These are phyloP conservation scores for Corythaixoides concolor DNA, from an alignment of 2,113 vertebrate genomes.

Conservation along the genomic window DNA sequence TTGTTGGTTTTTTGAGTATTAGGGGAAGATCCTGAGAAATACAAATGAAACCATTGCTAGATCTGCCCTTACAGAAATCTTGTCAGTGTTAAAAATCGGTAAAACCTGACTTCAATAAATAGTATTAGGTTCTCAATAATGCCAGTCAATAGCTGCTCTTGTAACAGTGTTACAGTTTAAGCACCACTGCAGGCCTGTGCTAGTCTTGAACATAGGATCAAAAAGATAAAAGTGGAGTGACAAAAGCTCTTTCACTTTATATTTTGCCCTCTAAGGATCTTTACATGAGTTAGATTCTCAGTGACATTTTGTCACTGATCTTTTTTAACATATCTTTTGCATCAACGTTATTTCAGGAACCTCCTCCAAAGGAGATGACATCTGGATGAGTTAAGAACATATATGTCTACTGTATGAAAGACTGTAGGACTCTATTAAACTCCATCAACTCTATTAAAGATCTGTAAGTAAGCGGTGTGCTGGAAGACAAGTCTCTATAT, in stretches of 20 bases:
- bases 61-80: constrained; percentile 11
- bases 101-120: constrained; percentile 34
- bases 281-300: constrained; percentile 32
- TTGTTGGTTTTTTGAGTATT: not conserved
- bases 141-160: constrained; percentile 59
- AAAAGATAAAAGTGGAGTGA: constrained; percentile 61
- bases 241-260: constrained; percentile 34
- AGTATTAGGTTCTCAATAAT: constrained; percentile 27
- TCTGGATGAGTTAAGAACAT: not conserved
- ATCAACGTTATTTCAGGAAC: constrained; percentile 23
- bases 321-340: constrained; percentile 57
- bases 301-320: constrained; percentile 53
- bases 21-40: not conserved
- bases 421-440: not conserved
- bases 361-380: not conserved
- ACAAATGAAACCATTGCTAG: not conserved
- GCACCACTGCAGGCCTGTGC: constrained; percentile 40
- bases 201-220: constrained; percentile 53
- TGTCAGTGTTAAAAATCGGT: constrained; percentile 38
- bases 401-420: not conserved
- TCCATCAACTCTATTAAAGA: not conserved
- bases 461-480: not conserved
- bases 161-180: constrained; percentile 53
- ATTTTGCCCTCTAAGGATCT: constrained; percentile 31
- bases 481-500: not conserved